Evolutionary conservation across 2,113 vertebrate genomes (phyloP).

Genomic region (Spheniscus mendiculus): DNA sequence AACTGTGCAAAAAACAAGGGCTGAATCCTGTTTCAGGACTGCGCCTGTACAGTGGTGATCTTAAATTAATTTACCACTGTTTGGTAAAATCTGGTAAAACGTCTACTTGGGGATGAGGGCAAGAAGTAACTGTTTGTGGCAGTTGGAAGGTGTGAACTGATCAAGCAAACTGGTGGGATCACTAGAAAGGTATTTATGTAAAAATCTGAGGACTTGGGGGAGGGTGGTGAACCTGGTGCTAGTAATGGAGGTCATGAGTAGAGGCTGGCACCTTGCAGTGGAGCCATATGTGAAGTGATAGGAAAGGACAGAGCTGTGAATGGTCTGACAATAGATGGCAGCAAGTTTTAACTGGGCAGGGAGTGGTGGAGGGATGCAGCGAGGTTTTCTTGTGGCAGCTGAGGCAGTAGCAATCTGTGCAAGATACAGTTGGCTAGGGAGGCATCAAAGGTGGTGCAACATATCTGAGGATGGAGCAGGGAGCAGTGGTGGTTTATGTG

Average conservation of each 20-base stretch:
- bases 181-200: neutral
- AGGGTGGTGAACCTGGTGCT: neutral
- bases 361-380: neutral
- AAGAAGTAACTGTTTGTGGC: neutral
- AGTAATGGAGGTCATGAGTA: neutral
- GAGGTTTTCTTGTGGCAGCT: neutral
- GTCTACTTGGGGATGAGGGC: neutral
- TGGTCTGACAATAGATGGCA: neutral
- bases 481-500: neutral
- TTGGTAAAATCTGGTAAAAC: neutral
- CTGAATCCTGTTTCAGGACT: neutral
- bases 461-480: neutral
- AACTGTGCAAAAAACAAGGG: neutral
- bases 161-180: neutral
- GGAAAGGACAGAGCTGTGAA: neutral
- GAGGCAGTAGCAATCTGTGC: neutral
- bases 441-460: neutral
- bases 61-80: neutral
- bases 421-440: neutral
- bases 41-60: neutral
- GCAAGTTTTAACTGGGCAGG: neutral
- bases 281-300: accelerated
- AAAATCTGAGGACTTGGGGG: neutral
- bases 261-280: neutral
- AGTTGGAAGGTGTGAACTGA: neutral